Conservation (phyloP, 2,888 invertebrate species). For the Drosophila paucipuncta region DNA sequence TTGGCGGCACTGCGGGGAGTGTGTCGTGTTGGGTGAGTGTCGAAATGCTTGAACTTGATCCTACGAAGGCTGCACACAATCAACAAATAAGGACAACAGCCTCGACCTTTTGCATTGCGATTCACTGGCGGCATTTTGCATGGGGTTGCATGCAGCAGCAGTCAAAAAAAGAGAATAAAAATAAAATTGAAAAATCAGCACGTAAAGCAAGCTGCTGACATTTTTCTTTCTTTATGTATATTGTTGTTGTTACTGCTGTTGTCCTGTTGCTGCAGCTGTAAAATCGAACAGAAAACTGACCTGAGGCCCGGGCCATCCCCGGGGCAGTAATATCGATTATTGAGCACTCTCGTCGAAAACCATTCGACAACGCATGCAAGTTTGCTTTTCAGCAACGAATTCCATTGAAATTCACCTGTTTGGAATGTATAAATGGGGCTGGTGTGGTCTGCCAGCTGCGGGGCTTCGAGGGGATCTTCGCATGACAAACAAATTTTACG, state of each 20-base stretch:
- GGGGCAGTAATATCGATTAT: conserved; percentile 50
- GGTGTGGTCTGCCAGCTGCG: background rate
- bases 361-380: conserved; percentile 31
- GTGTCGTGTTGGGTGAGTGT: background rate
- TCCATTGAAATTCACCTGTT: conserved; percentile 35
- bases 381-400: conserved; percentile 29
- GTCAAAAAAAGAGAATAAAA: background rate
- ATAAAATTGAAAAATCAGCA: conserved; percentile 35
- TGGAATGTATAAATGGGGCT: conserved; percentile 1
- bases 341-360: conserved; percentile 17
- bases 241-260: background rate
- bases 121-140: conserved; percentile 23
- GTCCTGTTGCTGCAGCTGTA: conserved; percentile 21
- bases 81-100: conserved; percentile 53
- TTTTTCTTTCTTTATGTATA: conserved; percentile 6
- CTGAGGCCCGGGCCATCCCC: background rate
- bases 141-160: conserved; percentile 14
- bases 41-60: conserved; percentile 74
- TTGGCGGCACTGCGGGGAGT: background rate
- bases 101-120: conserved; percentile 45
- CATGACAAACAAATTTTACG: conserved; percentile 34
- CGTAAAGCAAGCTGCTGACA: conserved; percentile 50
- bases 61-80: conserved; percentile 57
- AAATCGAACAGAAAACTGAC: background rate
- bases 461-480: background rate